These are phyloP conservation scores for Megaleporinus macrocephalus DNA, from an alignment of 2,113 vertebrate genomes.

Conservation along the genomic window DNA sequence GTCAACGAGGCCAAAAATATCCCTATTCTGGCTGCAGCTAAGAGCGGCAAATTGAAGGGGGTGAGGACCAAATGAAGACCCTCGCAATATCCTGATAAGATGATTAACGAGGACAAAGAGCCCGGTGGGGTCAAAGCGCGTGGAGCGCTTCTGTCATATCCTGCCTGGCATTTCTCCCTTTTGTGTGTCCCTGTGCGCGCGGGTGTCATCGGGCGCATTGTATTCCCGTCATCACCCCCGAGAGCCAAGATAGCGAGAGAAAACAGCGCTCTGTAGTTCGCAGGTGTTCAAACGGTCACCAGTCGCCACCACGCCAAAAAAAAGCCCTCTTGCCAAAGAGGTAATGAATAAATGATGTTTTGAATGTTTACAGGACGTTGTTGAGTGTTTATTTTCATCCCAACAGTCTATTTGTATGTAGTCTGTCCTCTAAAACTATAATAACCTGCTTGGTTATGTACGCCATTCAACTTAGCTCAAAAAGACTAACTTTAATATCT, in stretches of 20 bases:
- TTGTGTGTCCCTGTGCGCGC: slow-evolving; percentile 3
- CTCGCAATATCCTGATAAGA: slow-evolving; percentile 40
- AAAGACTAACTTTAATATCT: too few species aligned
- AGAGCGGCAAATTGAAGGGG: slow-evolving; percentile 51
- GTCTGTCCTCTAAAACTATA: not conserved
- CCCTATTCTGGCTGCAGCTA: slow-evolving; percentile 69
- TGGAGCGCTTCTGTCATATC: slow-evolving; percentile 28
- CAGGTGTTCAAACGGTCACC: slow-evolving; percentile 41
- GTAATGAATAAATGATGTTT: slow-evolving; percentile 38
- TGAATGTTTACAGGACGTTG: slow-evolving; percentile 16
- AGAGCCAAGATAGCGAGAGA: slow-evolving; percentile 22
- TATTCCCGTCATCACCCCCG: slow-evolving; percentile 33
- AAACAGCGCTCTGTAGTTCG: slow-evolving; percentile 11
- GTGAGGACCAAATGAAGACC: slow-evolving; percentile 51
- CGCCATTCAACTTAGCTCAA: too few species aligned
- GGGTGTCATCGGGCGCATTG: slow-evolving; percentile 40
- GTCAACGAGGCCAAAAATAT: slow-evolving; percentile 74
- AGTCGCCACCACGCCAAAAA: not conserved
- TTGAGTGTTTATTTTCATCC: not conserved
- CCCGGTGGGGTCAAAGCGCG: slow-evolving; percentile 28
- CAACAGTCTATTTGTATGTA: not conserved
- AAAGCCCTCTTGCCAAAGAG: not conserved
- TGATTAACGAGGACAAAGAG: slow-evolving; percentile 45
- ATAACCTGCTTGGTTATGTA: too few species aligned
- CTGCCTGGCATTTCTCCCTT: slow-evolving; percentile 34